Percentiles rank a stretch among this genome's conserved stretches.
Evolutionary conservation across 1,140 invertebrate genomes (phyloP).

Genomic region (Caenorhabditis tropicalis): DNA sequence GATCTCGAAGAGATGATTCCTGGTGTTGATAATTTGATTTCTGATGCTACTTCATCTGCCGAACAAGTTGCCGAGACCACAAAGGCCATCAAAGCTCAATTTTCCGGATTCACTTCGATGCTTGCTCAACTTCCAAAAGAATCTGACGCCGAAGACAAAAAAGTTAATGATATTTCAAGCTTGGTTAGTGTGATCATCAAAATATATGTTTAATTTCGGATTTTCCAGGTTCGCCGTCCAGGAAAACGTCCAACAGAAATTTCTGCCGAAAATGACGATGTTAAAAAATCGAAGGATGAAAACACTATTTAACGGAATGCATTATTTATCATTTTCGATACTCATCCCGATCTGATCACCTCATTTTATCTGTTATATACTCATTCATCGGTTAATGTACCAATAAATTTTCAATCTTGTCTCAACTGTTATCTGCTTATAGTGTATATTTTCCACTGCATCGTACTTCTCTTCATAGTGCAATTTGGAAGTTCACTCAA

Average conservation of each 20-base stretch:
- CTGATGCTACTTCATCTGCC: not conserved
- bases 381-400: too few relatives aligned
- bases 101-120: not conserved
- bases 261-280: not conserved
- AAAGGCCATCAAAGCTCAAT: constrained; percentile 3
- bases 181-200: not conserved
- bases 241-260: not conserved
- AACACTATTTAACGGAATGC: not conserved
- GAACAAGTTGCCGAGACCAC: not conserved
- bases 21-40: not conserved
- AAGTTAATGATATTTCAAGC: constrained; percentile 11
- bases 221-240: constrained; percentile 14
- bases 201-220: not conserved
- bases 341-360: too few relatives aligned
- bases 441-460: too few relatives aligned
- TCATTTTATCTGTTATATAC: too few relatives aligned
- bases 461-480: too few relatives aligned
- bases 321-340: not conserved
- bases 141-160: not conserved
- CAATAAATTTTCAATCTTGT: too few relatives aligned
- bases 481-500: too few relatives aligned
- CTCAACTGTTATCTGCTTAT: too few relatives aligned
- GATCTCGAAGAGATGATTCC: constrained; percentile 19
- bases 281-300: not conserved
- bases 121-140: not conserved